Evolutionary conservation across 2,113 vertebrate genomes (phyloP).

Genomic region (Empidonax traillii): DNA sequence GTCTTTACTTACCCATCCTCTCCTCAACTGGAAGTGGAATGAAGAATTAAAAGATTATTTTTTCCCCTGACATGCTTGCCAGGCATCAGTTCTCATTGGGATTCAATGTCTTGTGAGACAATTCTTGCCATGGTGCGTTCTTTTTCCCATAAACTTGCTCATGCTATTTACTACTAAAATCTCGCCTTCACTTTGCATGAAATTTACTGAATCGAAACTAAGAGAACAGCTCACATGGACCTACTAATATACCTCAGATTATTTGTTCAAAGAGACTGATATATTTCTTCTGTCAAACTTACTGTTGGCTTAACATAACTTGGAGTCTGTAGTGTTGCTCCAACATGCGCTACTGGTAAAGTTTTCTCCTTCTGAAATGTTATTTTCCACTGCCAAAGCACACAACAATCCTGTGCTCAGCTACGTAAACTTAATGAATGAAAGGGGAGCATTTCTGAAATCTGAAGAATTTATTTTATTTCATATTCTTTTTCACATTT

Average conservation of each 20-base stretch:
- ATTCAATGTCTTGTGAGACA: background rate
- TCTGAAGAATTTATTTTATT: background rate
- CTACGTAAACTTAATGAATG: slow-evolving; percentile 4
- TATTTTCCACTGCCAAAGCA: slow-evolving; percentile 43
- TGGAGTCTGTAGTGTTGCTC: background rate
- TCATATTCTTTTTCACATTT: slow-evolving; percentile 1
- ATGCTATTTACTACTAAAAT: background rate
- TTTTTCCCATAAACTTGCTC: background rate
- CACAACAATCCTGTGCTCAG: background rate
- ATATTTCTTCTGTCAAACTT: slow-evolving; percentile 13
- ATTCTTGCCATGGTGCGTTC: background rate
- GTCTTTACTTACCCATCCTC: background rate
- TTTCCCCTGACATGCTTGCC: background rate
- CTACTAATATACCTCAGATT: slow-evolving; percentile 5
- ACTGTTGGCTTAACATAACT: slow-evolving; percentile 13
- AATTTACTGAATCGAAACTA: background rate
- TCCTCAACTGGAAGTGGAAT: background rate
- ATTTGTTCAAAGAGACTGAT: slow-evolving; percentile 21
- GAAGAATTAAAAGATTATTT: background rate
- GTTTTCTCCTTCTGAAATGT: background rate
- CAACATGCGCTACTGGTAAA: slow-evolving; percentile 2
- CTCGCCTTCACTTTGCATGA: background rate
- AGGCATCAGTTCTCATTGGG: background rate
- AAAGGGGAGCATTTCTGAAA: background rate
- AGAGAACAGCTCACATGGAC: background rate